A percentile compares a stretch with the other conserved stretches of the same genome.
Evolutionary conservation across 2,797 vertebrate genomes (phyloP).

Genomic region (Spatula clypeata): DNA sequence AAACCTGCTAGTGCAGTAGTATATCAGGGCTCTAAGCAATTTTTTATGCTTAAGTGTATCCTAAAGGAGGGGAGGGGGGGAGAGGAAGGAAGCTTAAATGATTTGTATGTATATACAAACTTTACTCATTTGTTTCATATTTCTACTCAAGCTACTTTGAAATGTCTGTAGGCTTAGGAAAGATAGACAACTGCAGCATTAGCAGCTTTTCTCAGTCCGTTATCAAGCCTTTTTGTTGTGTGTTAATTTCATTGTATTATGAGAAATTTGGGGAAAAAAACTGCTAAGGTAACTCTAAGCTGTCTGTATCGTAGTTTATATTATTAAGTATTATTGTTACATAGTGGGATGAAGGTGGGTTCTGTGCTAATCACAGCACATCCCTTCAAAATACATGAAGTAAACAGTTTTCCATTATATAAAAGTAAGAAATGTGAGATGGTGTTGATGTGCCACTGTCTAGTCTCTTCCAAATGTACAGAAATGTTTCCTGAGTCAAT

Average conservation of each 20-base stretch:
- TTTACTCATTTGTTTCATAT: background rate
- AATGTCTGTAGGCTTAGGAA: background rate
- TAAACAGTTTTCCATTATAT: background rate
- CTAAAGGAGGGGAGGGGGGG: background rate
- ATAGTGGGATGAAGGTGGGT: background rate
- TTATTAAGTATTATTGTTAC: background rate
- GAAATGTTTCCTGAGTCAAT: conserved; percentile 23
- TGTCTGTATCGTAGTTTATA: background rate
- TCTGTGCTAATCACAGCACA: background rate
- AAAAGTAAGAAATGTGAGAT: conserved; percentile 6
- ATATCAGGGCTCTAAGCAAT: conserved; percentile 21
- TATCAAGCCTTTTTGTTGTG: background rate
- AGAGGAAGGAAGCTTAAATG: background rate
- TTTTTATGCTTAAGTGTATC: conserved; percentile 5
- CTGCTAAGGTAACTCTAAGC: background rate
- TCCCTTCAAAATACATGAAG: background rate
- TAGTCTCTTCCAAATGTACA: background rate
- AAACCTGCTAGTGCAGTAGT: conserved; percentile 47
- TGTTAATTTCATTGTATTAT: background rate
- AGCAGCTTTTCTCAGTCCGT: too few species aligned
- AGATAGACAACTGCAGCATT: background rate
- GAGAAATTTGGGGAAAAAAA: background rate
- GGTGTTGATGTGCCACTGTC: background rate
- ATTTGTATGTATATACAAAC: background rate
- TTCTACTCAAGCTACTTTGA: background rate